Base-by-base conservation (phyloP, 2,888 invertebrate species). In the Ennomos erosarius region DNA sequence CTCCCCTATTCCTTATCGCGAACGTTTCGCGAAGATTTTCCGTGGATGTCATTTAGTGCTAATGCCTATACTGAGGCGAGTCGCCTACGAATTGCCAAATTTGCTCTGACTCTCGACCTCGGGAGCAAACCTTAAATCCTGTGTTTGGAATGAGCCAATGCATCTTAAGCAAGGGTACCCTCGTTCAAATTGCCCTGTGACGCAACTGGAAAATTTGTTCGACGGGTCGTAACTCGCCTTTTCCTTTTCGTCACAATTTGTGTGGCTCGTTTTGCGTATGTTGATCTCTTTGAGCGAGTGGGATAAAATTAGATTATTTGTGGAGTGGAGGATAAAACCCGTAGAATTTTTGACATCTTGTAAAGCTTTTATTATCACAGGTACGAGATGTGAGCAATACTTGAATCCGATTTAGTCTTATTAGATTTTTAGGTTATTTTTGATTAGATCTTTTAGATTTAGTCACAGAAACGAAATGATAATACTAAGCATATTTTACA, bases 11-110 rank as follows among this genome's bases (percentile, higher is more conserved):
- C 72, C 82, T 84, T 88, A 87, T 88, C 85, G 68, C 67, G 70
- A 70, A 74, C 70, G 77, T 74, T 80, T 76, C 74, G 80, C 76
- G 78, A 81, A 85, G 87, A 88, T 85, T 90, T 87, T 88, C 88
- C 84, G 86, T 85, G 73, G 87, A 84, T 88, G 89, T 90, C 90
- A 90, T 91, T 91, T 90, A 86, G 91, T 90, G 90, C 81, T 90
- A 91, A 90, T 90, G 91, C 85, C 75, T 84, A 84, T 84, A 82
- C 85, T 77, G 83, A 85, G 83, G 77, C 85, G 87, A 82, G 81
- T 74, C 75, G 91, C 87, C 76, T 91, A 87, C 88, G 88, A 91
- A 91, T 91, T 83, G 87, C 83, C 85, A 69, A 84, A 91, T 91
- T 90, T 89, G 71, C 83, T 84, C 75, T 69, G 75, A 75, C 74